phyloP scores from a whole-genome alignment of 35 echinoderm and acorn worm genomes.

The Anneissia japonica region DNA sequence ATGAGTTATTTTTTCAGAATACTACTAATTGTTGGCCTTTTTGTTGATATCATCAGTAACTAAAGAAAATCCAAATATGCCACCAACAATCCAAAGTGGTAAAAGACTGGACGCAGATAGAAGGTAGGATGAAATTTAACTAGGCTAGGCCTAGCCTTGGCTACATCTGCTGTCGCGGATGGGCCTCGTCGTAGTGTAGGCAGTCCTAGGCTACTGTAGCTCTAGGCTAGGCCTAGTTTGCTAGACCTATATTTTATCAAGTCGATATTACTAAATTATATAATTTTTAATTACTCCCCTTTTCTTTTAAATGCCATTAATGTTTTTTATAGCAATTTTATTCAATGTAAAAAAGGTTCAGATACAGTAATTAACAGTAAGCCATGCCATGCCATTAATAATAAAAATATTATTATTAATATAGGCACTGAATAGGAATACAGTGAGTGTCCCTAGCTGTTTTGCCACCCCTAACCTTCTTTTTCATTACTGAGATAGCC shows the following conservation, averaged over 20 bases:
- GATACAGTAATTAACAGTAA: too few relatives aligned
- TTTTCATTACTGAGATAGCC: too few relatives aligned
- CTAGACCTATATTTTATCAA: neutral
- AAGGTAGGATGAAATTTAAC: slow-evolving; percentile 14
- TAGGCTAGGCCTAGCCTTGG: neutral
- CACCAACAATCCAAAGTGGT: slow-evolving; percentile 73
- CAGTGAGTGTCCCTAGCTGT: too few relatives aligned
- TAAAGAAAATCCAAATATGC: slow-evolving; percentile 10
- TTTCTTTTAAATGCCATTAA: too few relatives aligned
- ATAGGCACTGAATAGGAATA: too few relatives aligned
- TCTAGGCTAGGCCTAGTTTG: neutral
- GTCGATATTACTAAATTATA: neutral
- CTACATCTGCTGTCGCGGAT: neutral
- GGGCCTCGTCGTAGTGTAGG: neutral
- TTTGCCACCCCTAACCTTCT: too few relatives aligned
- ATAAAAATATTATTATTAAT: too few relatives aligned
- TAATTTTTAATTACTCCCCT: too few relatives aligned
- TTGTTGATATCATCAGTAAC: neutral
- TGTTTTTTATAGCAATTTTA: too few relatives aligned
- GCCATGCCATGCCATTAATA: too few relatives aligned
- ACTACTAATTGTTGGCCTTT: neutral
- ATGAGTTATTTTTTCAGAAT: neutral
- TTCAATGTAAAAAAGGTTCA: too few relatives aligned
- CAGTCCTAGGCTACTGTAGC: neutral
- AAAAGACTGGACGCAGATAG: slow-evolving; percentile 50